Percentiles rank a stretch among this genome's conserved stretches.
These are phyloP conservation scores for Pseudopipra pipra DNA, from an alignment of 2,113 vertebrate genomes.

Conservation along the genomic window DNA sequence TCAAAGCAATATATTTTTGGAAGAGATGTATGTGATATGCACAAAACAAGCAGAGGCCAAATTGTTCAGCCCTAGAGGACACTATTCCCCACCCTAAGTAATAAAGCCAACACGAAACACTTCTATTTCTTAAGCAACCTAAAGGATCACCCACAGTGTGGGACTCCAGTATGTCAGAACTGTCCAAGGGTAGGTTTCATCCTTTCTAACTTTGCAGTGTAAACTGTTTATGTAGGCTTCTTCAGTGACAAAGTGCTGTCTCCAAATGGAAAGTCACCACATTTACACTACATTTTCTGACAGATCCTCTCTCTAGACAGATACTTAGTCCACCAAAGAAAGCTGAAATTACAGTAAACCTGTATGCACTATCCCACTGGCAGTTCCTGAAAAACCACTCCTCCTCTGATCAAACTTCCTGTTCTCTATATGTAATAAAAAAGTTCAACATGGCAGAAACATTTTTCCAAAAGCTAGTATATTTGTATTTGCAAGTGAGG, in stretches of 20 bases:
- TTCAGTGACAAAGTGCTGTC: background rate
- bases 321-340: background rate
- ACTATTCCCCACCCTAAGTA: background rate
- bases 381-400: background rate
- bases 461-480: background rate
- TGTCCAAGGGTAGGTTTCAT: background rate
- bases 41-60: background rate
- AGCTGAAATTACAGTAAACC: background rate
- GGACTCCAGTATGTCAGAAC: background rate
- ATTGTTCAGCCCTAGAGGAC: background rate
- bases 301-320: background rate
- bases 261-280: background rate
- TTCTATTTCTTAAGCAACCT: background rate
- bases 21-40: background rate
- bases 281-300: background rate
- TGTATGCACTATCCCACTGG: background rate
- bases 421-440: background rate
- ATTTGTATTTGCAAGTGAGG: background rate
- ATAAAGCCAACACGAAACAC: background rate
- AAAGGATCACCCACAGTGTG: background rate
- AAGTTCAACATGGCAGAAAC: background rate
- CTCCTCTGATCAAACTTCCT: background rate
- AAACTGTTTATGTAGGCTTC: background rate
- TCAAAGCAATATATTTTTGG: background rate
- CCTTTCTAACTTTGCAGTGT: background rate